Base-by-base conservation (phyloP, 2,888 invertebrate species). In the Auanema sp. region DNA sequence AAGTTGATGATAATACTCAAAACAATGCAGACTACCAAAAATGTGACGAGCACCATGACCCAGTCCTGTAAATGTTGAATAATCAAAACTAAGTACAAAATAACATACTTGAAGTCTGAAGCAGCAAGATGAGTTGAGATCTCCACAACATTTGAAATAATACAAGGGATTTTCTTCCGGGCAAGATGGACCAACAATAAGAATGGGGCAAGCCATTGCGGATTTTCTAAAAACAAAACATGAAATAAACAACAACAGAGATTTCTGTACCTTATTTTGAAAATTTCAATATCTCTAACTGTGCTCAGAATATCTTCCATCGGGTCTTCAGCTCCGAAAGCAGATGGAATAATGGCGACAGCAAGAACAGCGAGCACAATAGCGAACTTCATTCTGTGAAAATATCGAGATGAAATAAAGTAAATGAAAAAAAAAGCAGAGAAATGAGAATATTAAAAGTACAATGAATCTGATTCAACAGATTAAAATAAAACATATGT, bases 1-100 rank as follows among this genome's bases (percentile, higher is more conserved):
- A 65, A 58, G 63, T 68, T 65, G 53, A 65, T 59, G 52, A 68
- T 60, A 62, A 68, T 59, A 16, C 57, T 57, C 57, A 68, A 12
- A 12, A 68, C 65, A 51, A 68, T 60, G 57, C 52, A 55, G 12
- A 65, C 65, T 44, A 60, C 65, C 23, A 68, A 54, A 18, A 68
- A 18, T 24, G 63, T 53, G 50, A 65, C 52, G 18, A 68, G 58
- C 0, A 60, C 62, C 57, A 59, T 65, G 6, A 65, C 59, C 68
- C 68, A 68, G 50, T 68, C 68, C 65, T 65, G 54, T 33, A 58
- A 53, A 40, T 21, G 23, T 23, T 16, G n/a, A 24, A 18, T 11
- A 23, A 14, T 57, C n/a, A 3, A n/a, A 23, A 21, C 23, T 21
- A n/a, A 5, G 5, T 52, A n/a, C 6, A 52, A 6, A 55, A 24